These are phyloP conservation scores for Auanema freiburgensis DNA, from an alignment of 2,888 invertebrate genomes.

Conservation along the genomic window DNA sequence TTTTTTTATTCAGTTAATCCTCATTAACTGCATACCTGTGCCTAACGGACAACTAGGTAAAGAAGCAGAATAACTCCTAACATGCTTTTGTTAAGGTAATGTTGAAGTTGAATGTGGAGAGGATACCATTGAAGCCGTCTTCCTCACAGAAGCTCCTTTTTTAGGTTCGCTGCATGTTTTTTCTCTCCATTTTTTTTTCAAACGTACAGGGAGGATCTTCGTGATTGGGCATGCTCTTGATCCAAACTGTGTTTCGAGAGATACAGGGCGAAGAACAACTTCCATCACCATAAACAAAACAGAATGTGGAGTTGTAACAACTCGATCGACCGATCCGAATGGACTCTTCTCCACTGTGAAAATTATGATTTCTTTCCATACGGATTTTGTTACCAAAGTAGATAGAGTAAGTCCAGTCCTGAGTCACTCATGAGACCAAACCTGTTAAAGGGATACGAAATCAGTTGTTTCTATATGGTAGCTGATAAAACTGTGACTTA, in stretches of 20 bases:
- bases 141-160: constrained; percentile 55
- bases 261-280: constrained; percentile 56
- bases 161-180: constrained; percentile 21
- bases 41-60: constrained; percentile 54
- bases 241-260: constrained; percentile 53
- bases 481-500: constrained; percentile 63
- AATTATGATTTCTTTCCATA: constrained; percentile 63
- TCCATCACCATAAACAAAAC: constrained; percentile 54
- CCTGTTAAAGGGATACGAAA: constrained; percentile 36
- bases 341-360: constrained; percentile 61
- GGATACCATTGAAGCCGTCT: constrained; percentile 61
- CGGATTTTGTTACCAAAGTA: constrained; percentile 63
- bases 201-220: constrained; percentile 52
- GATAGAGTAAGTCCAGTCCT: constrained; percentile 41
- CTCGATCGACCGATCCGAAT: constrained; percentile 57
- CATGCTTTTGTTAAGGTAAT: constrained; percentile 46
- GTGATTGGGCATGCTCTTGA: constrained; percentile 62
- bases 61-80: constrained; percentile 3
- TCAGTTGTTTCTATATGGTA: constrained; percentile 46
- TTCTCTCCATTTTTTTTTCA: constrained; percentile 11
- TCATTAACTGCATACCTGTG: constrained; percentile 39
- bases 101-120: constrained; percentile 64
- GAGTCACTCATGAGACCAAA: background rate
- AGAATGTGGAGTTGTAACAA: constrained; percentile 60
- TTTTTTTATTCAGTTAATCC: background rate